These are phyloP conservation scores for Eueides isabella DNA, from an alignment of 1,140 invertebrate genomes.

Conservation along the genomic window DNA sequence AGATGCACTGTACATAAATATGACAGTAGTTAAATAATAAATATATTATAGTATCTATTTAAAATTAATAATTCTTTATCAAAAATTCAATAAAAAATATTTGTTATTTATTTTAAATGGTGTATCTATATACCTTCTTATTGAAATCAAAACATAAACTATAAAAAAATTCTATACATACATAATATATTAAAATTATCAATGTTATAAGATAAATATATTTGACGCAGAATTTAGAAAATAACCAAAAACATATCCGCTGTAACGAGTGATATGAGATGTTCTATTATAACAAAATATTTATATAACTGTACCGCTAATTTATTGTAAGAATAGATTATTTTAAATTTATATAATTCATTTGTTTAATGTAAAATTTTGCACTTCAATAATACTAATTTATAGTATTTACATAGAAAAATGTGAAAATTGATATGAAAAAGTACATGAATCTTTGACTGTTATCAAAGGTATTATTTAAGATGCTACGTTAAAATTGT, in stretches of 20 bases:
- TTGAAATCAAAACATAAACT: background rate
- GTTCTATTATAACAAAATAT: background rate
- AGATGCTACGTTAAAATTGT: constrained; percentile 59
- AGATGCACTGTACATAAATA: background rate
- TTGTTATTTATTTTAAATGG: background rate
- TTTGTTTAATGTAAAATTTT: too few species aligned
- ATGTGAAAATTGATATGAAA: background rate
- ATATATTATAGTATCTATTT: background rate
- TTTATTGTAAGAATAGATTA: background rate
- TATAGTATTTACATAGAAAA: too few species aligned
- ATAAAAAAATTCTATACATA: background rate
- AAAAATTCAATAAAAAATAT: background rate
- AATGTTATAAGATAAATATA: background rate
- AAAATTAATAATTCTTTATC: background rate
- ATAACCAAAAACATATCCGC: background rate
- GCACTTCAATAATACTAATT: too few species aligned
- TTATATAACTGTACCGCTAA: background rate
- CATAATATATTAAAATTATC: background rate
- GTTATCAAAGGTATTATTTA: constrained; percentile 33
- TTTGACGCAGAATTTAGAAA: background rate
- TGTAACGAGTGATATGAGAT: background rate
- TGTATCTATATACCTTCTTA: background rate
- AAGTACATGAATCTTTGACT: constrained; percentile 25
- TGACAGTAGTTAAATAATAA: background rate
- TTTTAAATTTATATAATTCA: background rate